Evolutionary conservation across 2,797 vertebrate genomes (phyloP), one percentile per base, ranked within the genome.

Genomic region (Neoniphon sammara): DNA sequence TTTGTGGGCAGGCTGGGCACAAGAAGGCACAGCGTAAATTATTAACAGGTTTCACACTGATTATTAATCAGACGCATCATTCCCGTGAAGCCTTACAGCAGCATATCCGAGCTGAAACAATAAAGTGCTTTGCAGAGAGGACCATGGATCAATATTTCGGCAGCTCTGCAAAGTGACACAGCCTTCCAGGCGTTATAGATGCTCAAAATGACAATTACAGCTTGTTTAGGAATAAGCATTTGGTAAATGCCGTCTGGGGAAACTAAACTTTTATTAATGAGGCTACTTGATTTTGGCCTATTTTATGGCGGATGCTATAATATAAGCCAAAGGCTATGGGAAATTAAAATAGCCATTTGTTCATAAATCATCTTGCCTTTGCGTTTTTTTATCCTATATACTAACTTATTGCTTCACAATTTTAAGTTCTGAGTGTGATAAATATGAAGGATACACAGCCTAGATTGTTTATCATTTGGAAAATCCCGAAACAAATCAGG

Each of bases 81-180:
- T 72, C 80, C 73, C 63, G 39, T 60, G 83, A 79, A 90, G 66
- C 80, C 68, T 67, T 31, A 56, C 65, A 92, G 94, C 94, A 95
- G 94, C 95, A 96, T 93, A 96, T 94, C 93, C 92, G 85, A 93
- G 93, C 94, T 95, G 93, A 73, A 84, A 81, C 81, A 84, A 80
- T 81, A 76, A 70, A 69, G 94, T 93, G 94, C 94, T 94, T 94
- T 92, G 92, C 94, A 94, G 93, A 96, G 94, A 94, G 92, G 92
- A 86, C 81, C 54, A 76, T 81, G 92, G 94, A 97, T 98, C 97
- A 95, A 98, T 97, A 96, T 85, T 92, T 93, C 93, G 91, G 92
- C 94, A 88, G 90, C 94, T 94, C 91, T 91, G 94, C 94, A 94
- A 89, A 92, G 84, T 87, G 87, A 90, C 88, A 88, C 86, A 66